Evolutionary conservation across 2,888 invertebrate species (phyloP).

Genomic region (Archaeoteleia sp.): DNA sequence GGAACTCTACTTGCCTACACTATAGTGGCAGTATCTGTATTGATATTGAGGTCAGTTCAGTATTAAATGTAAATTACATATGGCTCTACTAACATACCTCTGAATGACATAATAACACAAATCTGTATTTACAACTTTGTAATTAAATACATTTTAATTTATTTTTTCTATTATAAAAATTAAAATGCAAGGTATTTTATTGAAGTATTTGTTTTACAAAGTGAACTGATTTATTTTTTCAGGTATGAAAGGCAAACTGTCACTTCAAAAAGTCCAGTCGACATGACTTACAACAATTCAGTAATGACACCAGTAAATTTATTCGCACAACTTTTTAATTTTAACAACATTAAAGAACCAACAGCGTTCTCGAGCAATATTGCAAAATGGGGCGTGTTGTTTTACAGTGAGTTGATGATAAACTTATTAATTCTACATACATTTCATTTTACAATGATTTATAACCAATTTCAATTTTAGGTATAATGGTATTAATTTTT

Average conservation of each 20-base stretch:
- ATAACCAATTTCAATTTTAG: slow-evolving; percentile 70
- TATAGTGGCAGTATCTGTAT: slow-evolving; percentile 92
- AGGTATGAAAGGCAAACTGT: slow-evolving; percentile 50
- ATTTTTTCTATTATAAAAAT: not conserved
- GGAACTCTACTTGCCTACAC: slow-evolving; percentile 92
- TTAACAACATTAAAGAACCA: slow-evolving; percentile 82
- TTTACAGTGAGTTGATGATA: slow-evolving; percentile 76
- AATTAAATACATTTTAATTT: not conserved
- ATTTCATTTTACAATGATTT: slow-evolving; percentile 11
- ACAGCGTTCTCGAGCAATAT: slow-evolving; percentile 80
- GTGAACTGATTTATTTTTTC: slow-evolving; percentile 7
- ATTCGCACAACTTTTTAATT: slow-evolving; percentile 81
- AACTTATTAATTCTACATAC: slow-evolving; percentile 16
- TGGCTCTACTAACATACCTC: no score
- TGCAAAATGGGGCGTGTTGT: slow-evolving; percentile 79
- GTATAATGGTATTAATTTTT: slow-evolving; percentile 77
- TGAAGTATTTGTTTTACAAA: no score
- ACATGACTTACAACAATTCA: slow-evolving; percentile 50
- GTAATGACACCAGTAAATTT: slow-evolving; percentile 56
- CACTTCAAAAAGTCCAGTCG: slow-evolving; percentile 16
- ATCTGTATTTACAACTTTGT: no score
- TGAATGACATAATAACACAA: no score
- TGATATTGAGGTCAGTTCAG: slow-evolving; percentile 84
- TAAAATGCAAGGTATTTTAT: no score
- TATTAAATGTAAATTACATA: no score